phyloP scores from a whole-genome alignment of 2,113 vertebrate genomes.

The Chloroceryle aenea region DNA sequence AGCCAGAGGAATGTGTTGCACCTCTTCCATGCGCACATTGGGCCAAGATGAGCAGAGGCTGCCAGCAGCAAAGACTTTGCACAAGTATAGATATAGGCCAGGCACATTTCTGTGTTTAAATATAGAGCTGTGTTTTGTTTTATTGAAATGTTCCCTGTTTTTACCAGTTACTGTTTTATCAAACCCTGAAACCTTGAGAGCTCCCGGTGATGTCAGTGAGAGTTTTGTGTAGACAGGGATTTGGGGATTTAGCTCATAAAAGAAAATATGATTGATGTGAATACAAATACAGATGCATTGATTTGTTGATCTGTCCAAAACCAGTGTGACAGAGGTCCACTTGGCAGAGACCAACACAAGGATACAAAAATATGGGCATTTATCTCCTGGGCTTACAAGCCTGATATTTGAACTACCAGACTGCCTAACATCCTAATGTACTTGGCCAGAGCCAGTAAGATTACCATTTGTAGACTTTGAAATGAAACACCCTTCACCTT shows the following conservation, averaged over 20 bases:
- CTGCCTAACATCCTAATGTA: slow-evolving; percentile 30
- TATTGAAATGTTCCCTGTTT: neutral
- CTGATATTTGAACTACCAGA: slow-evolving; percentile 25
- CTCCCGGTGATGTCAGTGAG: neutral
- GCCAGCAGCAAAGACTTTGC: neutral
- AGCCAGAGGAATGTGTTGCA: neutral
- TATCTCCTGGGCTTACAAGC: neutral
- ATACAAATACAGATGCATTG: neutral
- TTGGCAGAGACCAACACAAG: neutral
- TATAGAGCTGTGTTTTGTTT: neutral
- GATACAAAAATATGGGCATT: neutral
- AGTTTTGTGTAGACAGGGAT: neutral
- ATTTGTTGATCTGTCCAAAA: neutral
- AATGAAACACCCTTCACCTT: slow-evolving; percentile 63
- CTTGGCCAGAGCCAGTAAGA: slow-evolving; percentile 46
- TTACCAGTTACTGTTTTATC: neutral
- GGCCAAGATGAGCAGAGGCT: neutral
- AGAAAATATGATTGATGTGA: neutral
- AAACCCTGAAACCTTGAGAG: neutral
- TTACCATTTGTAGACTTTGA: slow-evolving; percentile 48
- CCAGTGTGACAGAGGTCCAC: neutral
- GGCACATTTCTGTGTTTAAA: neutral
- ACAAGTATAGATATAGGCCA: neutral
- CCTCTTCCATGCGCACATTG: neutral
- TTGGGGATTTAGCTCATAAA: neutral